These are phyloP conservation scores for Augochlora pura DNA, from an alignment of 1,140 invertebrate genomes.

Conservation along the genomic window DNA sequence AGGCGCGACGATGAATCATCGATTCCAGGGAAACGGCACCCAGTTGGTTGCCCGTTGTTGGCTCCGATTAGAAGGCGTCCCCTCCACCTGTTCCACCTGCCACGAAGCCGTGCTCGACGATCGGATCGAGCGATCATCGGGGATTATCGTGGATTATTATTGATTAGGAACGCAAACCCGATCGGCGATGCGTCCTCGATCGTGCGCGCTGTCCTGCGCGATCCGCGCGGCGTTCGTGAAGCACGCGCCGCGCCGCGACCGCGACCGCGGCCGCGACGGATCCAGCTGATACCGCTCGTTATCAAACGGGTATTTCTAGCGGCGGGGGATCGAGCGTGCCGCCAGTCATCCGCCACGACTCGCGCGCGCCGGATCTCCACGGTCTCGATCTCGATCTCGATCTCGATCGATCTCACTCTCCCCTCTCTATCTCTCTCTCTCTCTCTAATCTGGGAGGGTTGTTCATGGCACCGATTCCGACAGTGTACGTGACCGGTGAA, in stretches of 20 bases:
- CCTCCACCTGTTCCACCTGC: not conserved
- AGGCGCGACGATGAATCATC: slow-evolving; percentile 4
- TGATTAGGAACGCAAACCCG: too few species aligned
- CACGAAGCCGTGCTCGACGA: not conserved
- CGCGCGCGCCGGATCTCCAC: not conserved
- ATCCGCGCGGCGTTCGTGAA: not conserved
- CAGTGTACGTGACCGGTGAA: too few species aligned
- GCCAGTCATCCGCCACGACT: slow-evolving; percentile 16
- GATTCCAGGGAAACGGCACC: slow-evolving; percentile 8
- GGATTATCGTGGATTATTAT: too few species aligned
- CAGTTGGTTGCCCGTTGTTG: not conserved
- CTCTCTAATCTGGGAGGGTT: too few species aligned
- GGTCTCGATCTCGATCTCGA: slow-evolving; percentile 12
- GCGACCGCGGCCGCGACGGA: not conserved
- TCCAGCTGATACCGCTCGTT: slow-evolving; percentile 14
- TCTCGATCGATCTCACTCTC: not conserved
- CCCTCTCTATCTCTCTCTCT: too few species aligned
- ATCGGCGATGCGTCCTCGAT: too few species aligned
- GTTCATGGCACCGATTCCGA: too few species aligned
- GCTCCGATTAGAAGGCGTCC: slow-evolving; percentile 2
- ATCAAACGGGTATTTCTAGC: slow-evolving; percentile 52
- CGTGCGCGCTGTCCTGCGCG: not conserved
- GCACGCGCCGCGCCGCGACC: slow-evolving; percentile 12
- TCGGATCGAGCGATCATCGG: slow-evolving; percentile 39
- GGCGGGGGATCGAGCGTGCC: slow-evolving; percentile 9